Base-by-base conservation (phyloP, 2,797 vertebrate species). In the Heliangelus exortis region DNA sequence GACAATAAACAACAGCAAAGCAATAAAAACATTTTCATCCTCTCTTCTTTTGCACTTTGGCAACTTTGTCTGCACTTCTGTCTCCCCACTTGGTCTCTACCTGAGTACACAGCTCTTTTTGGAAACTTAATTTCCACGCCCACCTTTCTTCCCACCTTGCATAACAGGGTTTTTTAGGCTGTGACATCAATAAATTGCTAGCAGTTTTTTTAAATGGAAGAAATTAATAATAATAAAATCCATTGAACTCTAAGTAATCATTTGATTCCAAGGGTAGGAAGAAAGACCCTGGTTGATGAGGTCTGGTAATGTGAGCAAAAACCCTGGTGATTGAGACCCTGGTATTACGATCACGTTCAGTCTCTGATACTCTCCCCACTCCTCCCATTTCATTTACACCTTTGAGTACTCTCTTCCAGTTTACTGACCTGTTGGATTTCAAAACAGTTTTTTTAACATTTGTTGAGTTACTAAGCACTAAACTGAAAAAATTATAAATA, bases 401-500 rank as follows among this genome's bases (percentile, higher is more conserved):
- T 88, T 62, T 89, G 31, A 69, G 15, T 57, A 74, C 57, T 58
- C 4, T 66, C 15, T 89, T 71, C n/a, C 34, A 59, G 11, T 47
- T 67, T 72, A 66, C 23, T 79, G 34, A 25, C 26, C 5, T 50
- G 4, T 13, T 69, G 47, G 23, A 73, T 84, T 74, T 75, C 28
- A 58, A 75, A 83, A 45, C 2, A 55, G 10, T 22, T 76, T 65
- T 50, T 45, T 14, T 77, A 74, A 36, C 3, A 33, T 45, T 58
- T 69, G 16, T 73, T 36, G 36, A 53, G 6, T 33, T 74, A 53
- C 72, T 47, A 61, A 10, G 26, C 10, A 22, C 19, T 62, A n/a
- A 79, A n/a, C 39, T 36, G 31, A 58, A 91, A 91, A 78, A 66
- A 53, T 54, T 58, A 29, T 50, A 82, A 65, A 78, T 62, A 53